phyloP scores from a whole-genome alignment of 2,113 vertebrate species.

The Phoenicopterus ruber region DNA sequence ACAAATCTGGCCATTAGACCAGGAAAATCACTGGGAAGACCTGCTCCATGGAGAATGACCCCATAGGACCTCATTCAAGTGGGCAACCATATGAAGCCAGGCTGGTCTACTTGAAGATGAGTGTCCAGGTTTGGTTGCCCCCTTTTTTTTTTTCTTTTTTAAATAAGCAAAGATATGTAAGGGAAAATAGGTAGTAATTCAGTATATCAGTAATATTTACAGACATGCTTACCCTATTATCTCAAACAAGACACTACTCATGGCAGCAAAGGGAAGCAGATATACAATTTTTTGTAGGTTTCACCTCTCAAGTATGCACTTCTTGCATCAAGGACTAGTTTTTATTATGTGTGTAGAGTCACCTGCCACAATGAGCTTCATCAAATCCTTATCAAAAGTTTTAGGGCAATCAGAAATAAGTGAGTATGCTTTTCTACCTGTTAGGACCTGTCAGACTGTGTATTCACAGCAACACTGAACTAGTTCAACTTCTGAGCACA shows the following conservation, averaged over 20 bases:
- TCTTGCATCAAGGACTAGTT: background rate
- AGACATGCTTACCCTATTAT: background rate
- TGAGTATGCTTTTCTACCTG: background rate
- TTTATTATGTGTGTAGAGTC: background rate
- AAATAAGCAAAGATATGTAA: background rate
- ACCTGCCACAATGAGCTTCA: background rate
- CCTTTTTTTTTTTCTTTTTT: background rate
- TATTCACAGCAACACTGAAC: background rate
- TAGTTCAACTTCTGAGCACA: background rate
- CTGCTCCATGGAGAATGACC: background rate
- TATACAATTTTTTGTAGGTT: background rate
- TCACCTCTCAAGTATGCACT: background rate
- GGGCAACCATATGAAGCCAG: background rate
- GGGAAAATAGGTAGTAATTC: background rate
- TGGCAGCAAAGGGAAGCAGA: background rate
- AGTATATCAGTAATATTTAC: background rate
- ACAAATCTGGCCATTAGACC: background rate
- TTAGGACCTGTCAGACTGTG: background rate
- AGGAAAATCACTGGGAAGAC: background rate
- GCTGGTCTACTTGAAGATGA: background rate
- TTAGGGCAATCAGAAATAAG: background rate
- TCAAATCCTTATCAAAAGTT: background rate
- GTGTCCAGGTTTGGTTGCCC: background rate
- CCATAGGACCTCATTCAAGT: background rate
- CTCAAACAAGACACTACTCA: background rate